These are phyloP conservation scores for Anser brachyrhynchus DNA, from an alignment of 2,113 vertebrate species.

Conservation along the genomic window DNA sequence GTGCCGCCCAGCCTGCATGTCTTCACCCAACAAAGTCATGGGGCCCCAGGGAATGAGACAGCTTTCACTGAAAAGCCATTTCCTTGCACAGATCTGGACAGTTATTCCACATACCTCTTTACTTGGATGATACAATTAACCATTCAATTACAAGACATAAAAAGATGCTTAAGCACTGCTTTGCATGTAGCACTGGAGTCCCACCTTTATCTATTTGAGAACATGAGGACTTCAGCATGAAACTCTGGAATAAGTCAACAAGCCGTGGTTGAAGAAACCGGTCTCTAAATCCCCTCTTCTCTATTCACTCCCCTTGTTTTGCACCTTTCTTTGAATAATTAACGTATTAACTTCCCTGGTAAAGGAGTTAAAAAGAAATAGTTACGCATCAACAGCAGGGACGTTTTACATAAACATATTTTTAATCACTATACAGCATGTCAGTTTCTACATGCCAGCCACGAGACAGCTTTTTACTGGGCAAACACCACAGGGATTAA, in stretches of 20 bases:
- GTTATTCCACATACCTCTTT: not conserved
- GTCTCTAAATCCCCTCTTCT: not conserved
- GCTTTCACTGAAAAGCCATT: not conserved
- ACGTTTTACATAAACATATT: not conserved
- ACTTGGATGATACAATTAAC: not conserved
- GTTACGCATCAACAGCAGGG: not conserved
- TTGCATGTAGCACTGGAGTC: fast-evolving
- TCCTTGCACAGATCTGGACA: not conserved
- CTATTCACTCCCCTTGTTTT: not conserved
- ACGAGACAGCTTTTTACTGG: not conserved
- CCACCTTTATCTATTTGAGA: not conserved
- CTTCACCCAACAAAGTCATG: not conserved
- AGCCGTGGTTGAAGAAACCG: not conserved
- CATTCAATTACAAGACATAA: not conserved
- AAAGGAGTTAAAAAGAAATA: not conserved
- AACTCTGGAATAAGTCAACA: not conserved
- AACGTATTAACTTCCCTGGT: not conserved
- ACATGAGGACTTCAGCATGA: not conserved
- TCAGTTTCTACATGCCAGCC: not conserved
- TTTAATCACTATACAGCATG: not conserved
- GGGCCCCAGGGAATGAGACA: not conserved
- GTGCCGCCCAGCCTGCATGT: not conserved
- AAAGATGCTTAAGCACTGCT: not conserved
- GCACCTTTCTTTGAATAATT: not conserved
- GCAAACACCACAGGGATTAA: not conserved